Percentiles rank a stretch among this genome's conserved stretches.
These are phyloP conservation scores for Phenacoccus solenopsis DNA, from an alignment of 1,140 invertebrate genomes.

Conservation along the genomic window DNA sequence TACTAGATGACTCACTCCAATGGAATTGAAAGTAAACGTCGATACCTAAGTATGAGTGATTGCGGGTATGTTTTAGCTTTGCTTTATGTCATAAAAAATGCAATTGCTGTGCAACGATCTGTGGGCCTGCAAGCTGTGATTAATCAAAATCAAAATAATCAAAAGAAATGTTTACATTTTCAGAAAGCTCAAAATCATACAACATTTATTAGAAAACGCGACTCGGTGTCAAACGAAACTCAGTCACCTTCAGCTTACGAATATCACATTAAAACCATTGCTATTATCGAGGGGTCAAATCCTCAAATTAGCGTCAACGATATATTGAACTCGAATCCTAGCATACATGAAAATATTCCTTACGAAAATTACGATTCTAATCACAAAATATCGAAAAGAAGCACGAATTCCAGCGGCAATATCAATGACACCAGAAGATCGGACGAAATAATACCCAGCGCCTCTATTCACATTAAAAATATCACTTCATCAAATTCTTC, in stretches of 20 bases:
- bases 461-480: background rate
- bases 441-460: background rate
- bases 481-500: background rate
- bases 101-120: no score
- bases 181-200: no score
- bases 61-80: no score
- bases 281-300: background rate
- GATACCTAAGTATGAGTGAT: no score
- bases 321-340: background rate
- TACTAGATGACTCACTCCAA: no score
- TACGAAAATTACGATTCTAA: background rate
- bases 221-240: background rate
- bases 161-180: no score
- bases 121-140: no score
- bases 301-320: background rate
- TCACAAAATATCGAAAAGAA: background rate
- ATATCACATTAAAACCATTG: background rate
- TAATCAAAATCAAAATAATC: no score
- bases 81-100: no score
- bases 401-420: background rate
- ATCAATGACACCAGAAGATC: background rate
- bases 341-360: background rate
- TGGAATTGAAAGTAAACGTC: no score
- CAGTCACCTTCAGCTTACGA: background rate
- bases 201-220: no score